A percentile compares a stretch with the other conserved stretches of the same genome.
These are phyloP conservation scores for Ibidorhyncha struthersii DNA, from an alignment of 2,113 vertebrate genomes.

Conservation along the genomic window DNA sequence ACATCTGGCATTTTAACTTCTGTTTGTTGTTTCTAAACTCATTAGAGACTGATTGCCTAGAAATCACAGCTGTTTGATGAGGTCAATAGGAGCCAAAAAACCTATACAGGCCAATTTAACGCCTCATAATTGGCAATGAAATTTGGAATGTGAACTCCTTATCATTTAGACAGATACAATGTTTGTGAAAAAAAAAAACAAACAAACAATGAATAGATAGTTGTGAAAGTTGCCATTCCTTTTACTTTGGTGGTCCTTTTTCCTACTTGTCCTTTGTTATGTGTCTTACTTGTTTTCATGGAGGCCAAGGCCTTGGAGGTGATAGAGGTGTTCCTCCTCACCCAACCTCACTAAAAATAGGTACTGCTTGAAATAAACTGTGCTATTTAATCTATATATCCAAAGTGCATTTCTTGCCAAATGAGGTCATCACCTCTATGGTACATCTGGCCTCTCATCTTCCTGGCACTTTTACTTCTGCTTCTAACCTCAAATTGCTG, in stretches of 20 bases:
- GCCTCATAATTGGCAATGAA: constrained; percentile 36
- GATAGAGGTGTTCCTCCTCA: background rate
- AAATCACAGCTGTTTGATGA: constrained; percentile 67
- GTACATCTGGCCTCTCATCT: constrained; percentile 52
- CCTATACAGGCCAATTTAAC: constrained; percentile 52
- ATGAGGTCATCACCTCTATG: constrained; percentile 24
- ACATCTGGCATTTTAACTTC: constrained; percentile 58
- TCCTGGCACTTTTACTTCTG: constrained; percentile 30
- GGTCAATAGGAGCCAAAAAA: constrained; percentile 56
- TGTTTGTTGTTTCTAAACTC: constrained; percentile 48
- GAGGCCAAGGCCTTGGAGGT: background rate
- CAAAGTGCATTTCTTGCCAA: background rate
- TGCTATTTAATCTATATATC: background rate
- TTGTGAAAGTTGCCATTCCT: background rate
- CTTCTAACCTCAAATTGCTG: constrained; percentile 21
- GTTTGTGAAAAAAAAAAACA: background rate
- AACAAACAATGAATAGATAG: background rate
- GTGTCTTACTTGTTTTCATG: background rate
- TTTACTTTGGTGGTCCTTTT: background rate
- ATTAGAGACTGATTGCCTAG: constrained; percentile 60
- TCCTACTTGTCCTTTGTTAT: background rate
- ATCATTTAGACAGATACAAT: background rate
- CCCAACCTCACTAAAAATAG: background rate
- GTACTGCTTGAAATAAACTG: background rate
- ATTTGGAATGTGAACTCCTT: constrained; percentile 14